Base-by-base conservation (phyloP, 2,888 invertebrate genomes). In the Pocota personata region DNA sequence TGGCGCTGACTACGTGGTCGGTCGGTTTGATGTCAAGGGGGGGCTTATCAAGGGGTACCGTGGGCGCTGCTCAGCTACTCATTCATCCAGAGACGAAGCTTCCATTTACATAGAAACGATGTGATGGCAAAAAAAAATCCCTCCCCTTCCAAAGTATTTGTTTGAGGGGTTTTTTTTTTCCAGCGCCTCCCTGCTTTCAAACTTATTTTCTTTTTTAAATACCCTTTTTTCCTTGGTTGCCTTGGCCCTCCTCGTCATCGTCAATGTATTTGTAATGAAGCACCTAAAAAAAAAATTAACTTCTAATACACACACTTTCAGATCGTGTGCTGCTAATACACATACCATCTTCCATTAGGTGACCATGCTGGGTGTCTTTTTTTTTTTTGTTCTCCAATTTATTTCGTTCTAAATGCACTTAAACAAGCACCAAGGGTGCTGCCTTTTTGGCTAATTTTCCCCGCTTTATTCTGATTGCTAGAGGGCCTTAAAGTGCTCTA, bases 181-280 rank as follows among this genome's bases (percentile, higher is more conserved):
- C 48, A 35, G 24, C 48, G n/a, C 55, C 62, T n/a, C 62, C 16
- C 40, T 40, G 19, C 37, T 46, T 43, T 48, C 12, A 66, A 80
- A 84, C 66, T 86, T 86, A 82, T 86, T 82, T 86, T 77, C 86
- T 77, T 82, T 86, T 86, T 86, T 86, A 86, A 86, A 86, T 86
- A 86, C 86, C 86, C 82, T 77, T 86, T 86, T 78, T 79, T 67
- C 52, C 46, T 57, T 32, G 40, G 60, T 21, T 48, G 50, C 52
- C 50, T 79, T 19, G 21, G 46, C 62, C 32, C 35, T 40, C 16
- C 50, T 67, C 24, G 27, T 73, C 60, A 40, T 84, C 75, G 55
- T 72, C 82, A 48, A 86, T 86, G 86, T 86, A 72, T 86, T 86
- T 80, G 86, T 86, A 82, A 82, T 72, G 76, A 72, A 77, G 72